Conservation (phyloP, 2,888 invertebrate species). For the Cancer borealis region DNA sequence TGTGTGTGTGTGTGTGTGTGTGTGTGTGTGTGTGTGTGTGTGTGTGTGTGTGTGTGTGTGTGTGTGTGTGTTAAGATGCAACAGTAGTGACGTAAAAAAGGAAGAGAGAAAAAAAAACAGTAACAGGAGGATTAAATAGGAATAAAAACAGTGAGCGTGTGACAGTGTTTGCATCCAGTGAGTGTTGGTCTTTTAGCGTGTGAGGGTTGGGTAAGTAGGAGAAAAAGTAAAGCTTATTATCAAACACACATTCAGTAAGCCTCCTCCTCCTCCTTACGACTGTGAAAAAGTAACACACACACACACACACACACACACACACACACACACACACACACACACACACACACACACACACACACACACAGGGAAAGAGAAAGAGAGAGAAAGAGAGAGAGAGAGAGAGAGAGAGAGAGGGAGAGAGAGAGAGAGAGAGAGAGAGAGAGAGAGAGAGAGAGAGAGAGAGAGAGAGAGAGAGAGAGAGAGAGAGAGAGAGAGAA, state of each 20-base stretch:
- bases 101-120: background rate
- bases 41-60: no score
- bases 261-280: background rate
- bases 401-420: conserved; percentile 8
- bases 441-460: conserved; percentile 17
- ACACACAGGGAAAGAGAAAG: background rate
- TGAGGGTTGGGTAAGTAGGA: background rate
- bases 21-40: no score
- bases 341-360: background rate
- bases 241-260: background rate
- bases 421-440: conserved; percentile 10
- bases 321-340: background rate
- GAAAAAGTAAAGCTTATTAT: background rate
- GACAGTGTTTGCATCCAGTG: background rate
- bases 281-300: background rate
- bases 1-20: no score
- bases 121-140: background rate
- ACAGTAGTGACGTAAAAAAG: background rate
- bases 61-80: background rate
- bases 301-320: background rate
- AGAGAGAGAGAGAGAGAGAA: conserved; percentile 5
- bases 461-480: conserved; percentile 11
- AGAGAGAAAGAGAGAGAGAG: background rate
- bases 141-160: background rate
- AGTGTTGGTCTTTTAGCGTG: background rate